Evolutionary conservation across 2,113 vertebrate genomes (phyloP).

Genomic region (Tamias sibiricus): DNA sequence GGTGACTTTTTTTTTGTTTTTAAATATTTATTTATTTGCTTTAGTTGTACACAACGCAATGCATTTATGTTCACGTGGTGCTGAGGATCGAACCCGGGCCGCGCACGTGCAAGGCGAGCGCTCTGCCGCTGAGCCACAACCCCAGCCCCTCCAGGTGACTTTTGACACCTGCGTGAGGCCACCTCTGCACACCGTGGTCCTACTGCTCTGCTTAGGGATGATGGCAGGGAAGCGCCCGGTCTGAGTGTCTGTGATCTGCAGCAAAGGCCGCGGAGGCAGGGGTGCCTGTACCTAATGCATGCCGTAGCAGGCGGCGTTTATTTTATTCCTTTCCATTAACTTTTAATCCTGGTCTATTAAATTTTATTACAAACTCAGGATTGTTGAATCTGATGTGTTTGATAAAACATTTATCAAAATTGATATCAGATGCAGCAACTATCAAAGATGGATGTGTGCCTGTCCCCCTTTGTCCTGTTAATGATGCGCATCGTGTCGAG

Average conservation of each 20-base stretch:
- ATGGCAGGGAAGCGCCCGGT: neutral
- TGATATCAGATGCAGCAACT: neutral
- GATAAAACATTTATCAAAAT: neutral
- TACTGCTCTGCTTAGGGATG: neutral
- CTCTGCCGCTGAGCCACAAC: too few species aligned
- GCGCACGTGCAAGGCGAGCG: too few species aligned
- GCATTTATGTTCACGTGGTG: too few species aligned
- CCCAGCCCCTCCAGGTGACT: too few species aligned
- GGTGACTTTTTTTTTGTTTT: too few species aligned
- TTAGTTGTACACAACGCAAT: too few species aligned
- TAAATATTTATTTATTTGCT: too few species aligned
- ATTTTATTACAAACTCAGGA: too few species aligned
- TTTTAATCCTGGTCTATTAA: too few species aligned
- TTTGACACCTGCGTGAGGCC: neutral
- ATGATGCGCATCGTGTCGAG: rapidly evolving
- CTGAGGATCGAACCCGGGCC: too few species aligned
- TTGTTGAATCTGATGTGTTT: neutral
- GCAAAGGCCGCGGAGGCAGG: neutral
- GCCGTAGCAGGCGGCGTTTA: rapidly evolving
- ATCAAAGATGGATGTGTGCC: rapidly evolving
- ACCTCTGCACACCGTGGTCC: neutral
- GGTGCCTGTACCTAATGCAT: too few species aligned
- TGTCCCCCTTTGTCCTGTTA: too few species aligned
- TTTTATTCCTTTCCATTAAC: neutral
- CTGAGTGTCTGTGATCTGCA: neutral